Evolutionary conservation across 2,888 invertebrate species (phyloP).

Genomic region (Argynnis bischoffii): DNA sequence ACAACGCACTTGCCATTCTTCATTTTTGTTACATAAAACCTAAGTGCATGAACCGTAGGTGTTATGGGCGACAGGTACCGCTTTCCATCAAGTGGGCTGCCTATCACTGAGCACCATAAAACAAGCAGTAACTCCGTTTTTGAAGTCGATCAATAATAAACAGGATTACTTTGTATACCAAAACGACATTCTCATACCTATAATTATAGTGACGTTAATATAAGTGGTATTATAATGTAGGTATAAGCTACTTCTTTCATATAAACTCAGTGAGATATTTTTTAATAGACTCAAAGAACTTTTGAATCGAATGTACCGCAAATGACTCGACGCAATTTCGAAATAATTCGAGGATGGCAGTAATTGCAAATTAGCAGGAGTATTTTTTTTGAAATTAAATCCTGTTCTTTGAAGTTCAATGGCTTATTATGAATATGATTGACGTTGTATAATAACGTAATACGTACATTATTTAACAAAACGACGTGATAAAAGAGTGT

Average conservation of each 20-base stretch:
- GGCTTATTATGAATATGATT: constrained; percentile 24
- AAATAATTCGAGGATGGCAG: constrained; percentile 49
- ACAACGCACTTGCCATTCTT: no score
- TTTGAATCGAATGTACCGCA: constrained; percentile 43
- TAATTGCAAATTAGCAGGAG: constrained; percentile 44
- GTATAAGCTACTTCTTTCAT: constrained; percentile 23
- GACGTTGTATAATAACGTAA: neutral
- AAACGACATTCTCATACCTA: constrained; percentile 20
- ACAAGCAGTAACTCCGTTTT: no score
- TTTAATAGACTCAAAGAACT: constrained; percentile 32
- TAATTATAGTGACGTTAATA: no score
- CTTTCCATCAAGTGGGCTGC: no score
- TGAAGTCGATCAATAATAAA: neutral
- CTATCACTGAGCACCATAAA: no score
- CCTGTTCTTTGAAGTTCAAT: constrained; percentile 39
- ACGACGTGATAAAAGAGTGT: neutral
- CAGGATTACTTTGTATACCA: neutral
- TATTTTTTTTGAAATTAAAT: constrained; percentile 39
- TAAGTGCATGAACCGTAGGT: no score
- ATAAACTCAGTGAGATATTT: constrained; percentile 10
- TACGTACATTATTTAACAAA: neutral
- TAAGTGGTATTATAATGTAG: constrained; percentile 14
- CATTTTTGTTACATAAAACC: no score
- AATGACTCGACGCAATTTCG: constrained; percentile 50
- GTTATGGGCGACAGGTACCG: no score